Percentiles rank a stretch among this genome's conserved stretches.
Evolutionary conservation across 2,113 vertebrate genomes (phyloP).

Genomic region (Podilymbus podiceps): DNA sequence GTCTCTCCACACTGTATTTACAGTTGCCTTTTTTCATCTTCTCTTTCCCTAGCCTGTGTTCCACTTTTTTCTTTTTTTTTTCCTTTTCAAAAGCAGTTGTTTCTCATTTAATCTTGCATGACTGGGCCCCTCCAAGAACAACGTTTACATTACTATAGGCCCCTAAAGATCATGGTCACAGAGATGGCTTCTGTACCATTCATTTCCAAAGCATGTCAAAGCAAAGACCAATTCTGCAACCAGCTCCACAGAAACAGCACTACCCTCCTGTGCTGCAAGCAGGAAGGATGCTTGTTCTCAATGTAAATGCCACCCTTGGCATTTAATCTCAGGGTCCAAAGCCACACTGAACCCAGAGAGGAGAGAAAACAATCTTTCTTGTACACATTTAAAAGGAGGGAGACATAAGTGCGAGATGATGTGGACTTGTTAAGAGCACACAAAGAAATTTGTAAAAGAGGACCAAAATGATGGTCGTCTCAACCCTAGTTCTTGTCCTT

Average conservation of each 20-base stretch:
- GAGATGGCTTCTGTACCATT: neutral
- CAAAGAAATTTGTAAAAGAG: neutral
- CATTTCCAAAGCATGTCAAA: neutral
- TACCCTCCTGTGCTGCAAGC: neutral
- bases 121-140: neutral
- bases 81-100: neutral
- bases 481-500: neutral
- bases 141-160: neutral
- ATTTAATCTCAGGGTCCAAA: neutral
- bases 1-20: neutral
- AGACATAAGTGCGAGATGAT: neutral
- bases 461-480: no score
- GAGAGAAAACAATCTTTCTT: neutral
- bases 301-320: neutral
- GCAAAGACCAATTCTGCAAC: neutral
- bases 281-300: no score
- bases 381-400: neutral
- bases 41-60: neutral
- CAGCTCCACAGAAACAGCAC: neutral
- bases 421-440: neutral
- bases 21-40: neutral
- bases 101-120: neutral
- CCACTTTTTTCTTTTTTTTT: neutral
- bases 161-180: neutral
- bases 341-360: neutral